Base-by-base conservation (phyloP, 2,888 invertebrate genomes). In the Drosophila mulleri region DNA sequence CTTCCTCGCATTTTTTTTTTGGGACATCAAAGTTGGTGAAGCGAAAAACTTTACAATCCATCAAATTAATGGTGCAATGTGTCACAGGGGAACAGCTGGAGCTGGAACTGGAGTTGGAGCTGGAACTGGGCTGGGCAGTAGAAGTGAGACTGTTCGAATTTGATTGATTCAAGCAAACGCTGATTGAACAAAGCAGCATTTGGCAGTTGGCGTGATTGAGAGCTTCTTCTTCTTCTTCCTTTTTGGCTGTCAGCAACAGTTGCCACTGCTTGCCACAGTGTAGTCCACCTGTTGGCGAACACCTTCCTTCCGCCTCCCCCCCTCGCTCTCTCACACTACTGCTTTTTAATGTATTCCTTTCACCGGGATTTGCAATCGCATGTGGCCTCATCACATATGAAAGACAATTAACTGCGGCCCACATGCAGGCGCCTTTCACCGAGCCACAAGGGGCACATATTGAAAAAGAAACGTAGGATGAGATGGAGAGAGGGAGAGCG, bases 1-100 rank as follows among this genome's bases (percentile, higher is more conserved):
- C 59, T 44, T 29, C 37, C 26, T 42, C 26, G 26, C 54, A 58
- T 58, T 44, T 37, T 45, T 53, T 57, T 76, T 62, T 73, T 62
- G 63, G 18, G 57, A 68, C 72, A 64, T 45, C 52, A 88, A 82
- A 82, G 75, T 77, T 78, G 78, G 56, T 88, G 80, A 80, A 89
- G 86, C 88, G 68, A 67, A 88, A 89, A 89, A 86, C 86, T 86
- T 88, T 88, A 89, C 86, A 89, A 86, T 86, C 86, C 90, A 89
- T 86, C 86, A 86, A 86, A 88, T 86, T 89, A 89, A 86, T 86
- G 86, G 88, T 80, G 90, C 86, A 86, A 86, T 86, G 88, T 86
- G 88, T 89, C 90, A 80, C 88, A 67, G 67, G 76, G 76, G 70
- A 79, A 65, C 72, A 66, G 42, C 61, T 44, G 65, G 23, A 58